phyloP scores from a whole-genome alignment of 2,113 vertebrate genomes.

The Cynocephalus volans region DNA sequence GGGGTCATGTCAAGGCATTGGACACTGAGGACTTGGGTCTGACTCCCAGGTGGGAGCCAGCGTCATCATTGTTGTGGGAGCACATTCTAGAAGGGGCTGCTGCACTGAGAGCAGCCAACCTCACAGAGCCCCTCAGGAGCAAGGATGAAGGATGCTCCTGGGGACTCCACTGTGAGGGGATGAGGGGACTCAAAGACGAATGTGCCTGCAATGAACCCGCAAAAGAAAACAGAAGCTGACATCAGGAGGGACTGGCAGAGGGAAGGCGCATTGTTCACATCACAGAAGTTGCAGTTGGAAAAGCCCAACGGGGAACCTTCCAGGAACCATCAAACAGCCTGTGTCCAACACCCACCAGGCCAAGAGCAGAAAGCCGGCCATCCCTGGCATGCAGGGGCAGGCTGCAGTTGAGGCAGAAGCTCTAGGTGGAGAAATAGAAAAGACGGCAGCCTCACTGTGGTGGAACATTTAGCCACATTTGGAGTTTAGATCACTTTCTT shows the following conservation, averaged over 20 bases:
- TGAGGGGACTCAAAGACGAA: accelerated
- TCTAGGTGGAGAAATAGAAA: not conserved
- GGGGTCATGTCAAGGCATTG: not conserved
- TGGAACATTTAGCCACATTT: accelerated
- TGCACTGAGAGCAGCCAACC: not conserved
- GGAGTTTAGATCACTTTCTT: not conserved
- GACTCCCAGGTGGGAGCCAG: not conserved
- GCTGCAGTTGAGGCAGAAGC: too few species aligned
- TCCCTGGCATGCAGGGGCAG: accelerated
- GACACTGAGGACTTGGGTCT: not conserved
- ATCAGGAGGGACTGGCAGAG: not conserved
- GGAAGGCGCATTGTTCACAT: accelerated
- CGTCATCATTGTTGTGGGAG: not conserved
- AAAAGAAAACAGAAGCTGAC: not conserved
- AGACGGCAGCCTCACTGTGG: accelerated
- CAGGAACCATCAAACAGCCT: not conserved
- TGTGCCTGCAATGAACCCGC: accelerated
- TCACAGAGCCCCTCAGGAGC: not conserved
- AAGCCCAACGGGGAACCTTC: not conserved
- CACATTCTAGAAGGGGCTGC: not conserved
- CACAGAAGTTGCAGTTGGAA: not conserved
- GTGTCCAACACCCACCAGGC: accelerated
- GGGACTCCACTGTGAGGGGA: not conserved
- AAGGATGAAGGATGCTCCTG: not conserved
- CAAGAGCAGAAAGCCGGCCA: not conserved